phyloP scores from a whole-genome alignment of 2,888 invertebrate species.

The Brenthis hecate region DNA sequence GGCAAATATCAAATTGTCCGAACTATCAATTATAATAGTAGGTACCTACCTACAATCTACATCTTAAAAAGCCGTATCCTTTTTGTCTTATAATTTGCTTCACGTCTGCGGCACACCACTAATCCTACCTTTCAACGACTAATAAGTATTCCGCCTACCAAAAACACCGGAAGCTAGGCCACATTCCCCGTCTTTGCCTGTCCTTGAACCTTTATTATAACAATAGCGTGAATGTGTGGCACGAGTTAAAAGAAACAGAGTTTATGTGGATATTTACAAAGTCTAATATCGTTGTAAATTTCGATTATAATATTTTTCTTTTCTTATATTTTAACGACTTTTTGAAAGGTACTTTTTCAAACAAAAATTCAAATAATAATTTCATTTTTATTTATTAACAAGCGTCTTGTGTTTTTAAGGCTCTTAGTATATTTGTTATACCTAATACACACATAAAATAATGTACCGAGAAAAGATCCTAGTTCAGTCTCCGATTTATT shows the following conservation, averaged over 20 bases:
- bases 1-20: conserved; percentile 3
- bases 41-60: background rate
- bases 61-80: conserved; percentile 3
- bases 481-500: too few species aligned
- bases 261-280: background rate
- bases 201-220: conserved; percentile 66
- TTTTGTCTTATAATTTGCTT: conserved; percentile 20
- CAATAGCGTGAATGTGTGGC: conserved; percentile 46
- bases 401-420: too few species aligned
- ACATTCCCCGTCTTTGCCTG: conserved; percentile 63
- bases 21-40: conserved; percentile 6
- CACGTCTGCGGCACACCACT: conserved; percentile 13
- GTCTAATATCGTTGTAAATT: background rate
- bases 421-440: too few species aligned
- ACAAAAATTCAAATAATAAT: too few species aligned
- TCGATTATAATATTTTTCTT: too few species aligned
- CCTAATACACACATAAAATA: too few species aligned
- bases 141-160: conserved; percentile 57
- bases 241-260: conserved; percentile 41
- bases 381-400: too few species aligned
- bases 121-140: conserved; percentile 28
- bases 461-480: too few species aligned
- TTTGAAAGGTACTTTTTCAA: too few species aligned
- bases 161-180: conserved; percentile 66
- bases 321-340: too few species aligned